Base-by-base conservation (phyloP, 2,113 vertebrate species). In the Heteronetta atricapilla region DNA sequence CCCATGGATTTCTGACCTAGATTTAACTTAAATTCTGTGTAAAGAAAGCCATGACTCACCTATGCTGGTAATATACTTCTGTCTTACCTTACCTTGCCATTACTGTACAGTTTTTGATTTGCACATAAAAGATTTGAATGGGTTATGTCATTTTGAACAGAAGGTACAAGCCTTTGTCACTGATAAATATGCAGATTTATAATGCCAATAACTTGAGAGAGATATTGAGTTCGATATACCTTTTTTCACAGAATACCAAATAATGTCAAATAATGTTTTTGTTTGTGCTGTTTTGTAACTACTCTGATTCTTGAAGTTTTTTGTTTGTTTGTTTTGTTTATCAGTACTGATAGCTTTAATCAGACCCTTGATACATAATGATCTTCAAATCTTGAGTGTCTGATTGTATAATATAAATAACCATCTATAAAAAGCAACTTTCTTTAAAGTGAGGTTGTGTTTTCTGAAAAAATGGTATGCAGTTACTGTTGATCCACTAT, bases 111-210 rank as follows among this genome's bases (percentile, higher is more conserved):
- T 31, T 44, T 23, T 42, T 60, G 4, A 70, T 60, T 88, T 72
- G 16, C 31, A 21, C 2, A 2, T 31, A n/a, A 66, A 60, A 15
- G 0, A 11, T 63, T 52, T 66, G 31, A 44, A 6, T 34, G 18
- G 20, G 3, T 53, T 11, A 26, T 40, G 25, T 52, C 0, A 11
- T 14, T 62, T 70, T 75, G 26, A 84, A 34, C 17, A 93, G 40
- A 56, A 52, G 8, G 11, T 21, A 33, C 6, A 52, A 50, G 13
- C 3, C 8, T 85, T 56, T 19, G 23, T 23, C 31, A 50, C 6
- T 62, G 33, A 62, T 56, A 86, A 60, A 26, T 34, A 2, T 40
- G 55, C 15, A 20, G 19, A 44, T 6, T 16, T 4, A 33, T 13
- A 52, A 69, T n/a, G 20, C 8, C 10, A 53, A 69, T 77, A 72